Evolutionary conservation across 2,113 vertebrate genomes (phyloP).

Genomic region (Merops nubicus): DNA sequence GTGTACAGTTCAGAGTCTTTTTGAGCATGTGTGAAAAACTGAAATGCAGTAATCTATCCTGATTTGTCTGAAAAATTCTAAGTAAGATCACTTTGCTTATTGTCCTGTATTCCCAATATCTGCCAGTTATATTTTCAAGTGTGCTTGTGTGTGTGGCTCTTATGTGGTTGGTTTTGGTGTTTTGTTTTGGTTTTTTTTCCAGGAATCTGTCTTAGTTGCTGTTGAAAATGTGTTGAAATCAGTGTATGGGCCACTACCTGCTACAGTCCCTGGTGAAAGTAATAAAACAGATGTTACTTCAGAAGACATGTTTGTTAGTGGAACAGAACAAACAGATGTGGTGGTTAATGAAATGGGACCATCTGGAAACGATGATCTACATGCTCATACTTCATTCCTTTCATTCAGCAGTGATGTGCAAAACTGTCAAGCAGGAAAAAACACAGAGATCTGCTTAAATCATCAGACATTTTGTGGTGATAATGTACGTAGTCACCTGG

Average conservation of each 20-base stretch:
- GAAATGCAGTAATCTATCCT: neutral
- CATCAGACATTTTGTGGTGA: slow-evolving; percentile 36
- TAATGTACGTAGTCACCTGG: neutral
- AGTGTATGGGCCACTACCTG: slow-evolving; percentile 83
- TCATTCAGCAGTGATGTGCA: slow-evolving; percentile 62
- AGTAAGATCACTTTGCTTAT: neutral
- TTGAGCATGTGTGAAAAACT: neutral
- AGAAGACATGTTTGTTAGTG: slow-evolving; percentile 60
- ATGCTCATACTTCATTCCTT: slow-evolving; percentile 60
- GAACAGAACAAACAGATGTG: slow-evolving; percentile 74
- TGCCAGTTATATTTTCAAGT: slow-evolving; percentile 2
- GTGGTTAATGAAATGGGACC: slow-evolving; percentile 57
- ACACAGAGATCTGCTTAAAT: slow-evolving; percentile 62
- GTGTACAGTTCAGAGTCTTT: neutral
- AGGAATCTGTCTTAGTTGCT: slow-evolving; percentile 88
- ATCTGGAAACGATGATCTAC: slow-evolving; percentile 66
- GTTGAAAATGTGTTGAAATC: slow-evolving; percentile 89
- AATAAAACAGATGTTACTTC: slow-evolving; percentile 70
- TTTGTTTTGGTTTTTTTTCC: neutral
- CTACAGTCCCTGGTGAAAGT: slow-evolving; percentile 59
- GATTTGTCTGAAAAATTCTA: neutral
- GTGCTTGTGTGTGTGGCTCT: neutral
- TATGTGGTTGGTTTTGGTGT: neutral
- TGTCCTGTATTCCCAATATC: neutral
- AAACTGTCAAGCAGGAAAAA: slow-evolving; percentile 63